Conservation (phyloP, 2,888 invertebrate genomes). For the Tribolium freemani region DNA sequence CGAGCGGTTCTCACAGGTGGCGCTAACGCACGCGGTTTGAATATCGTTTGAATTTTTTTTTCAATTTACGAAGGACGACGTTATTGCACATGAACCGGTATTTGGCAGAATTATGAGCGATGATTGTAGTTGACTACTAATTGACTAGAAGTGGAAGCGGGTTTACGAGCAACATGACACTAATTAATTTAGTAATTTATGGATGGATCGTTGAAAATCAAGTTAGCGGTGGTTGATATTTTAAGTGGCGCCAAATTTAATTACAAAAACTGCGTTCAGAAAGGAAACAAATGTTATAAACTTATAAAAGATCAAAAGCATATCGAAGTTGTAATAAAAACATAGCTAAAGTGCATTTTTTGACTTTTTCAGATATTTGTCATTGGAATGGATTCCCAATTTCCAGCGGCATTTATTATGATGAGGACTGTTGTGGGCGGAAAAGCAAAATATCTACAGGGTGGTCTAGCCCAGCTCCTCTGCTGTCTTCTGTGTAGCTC, state of each 20-base stretch:
- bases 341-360: too few species aligned
- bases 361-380: too few species aligned
- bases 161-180: background rate
- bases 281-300: too few species aligned
- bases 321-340: too few species aligned
- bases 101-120: background rate
- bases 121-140: background rate
- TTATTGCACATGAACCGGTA: background rate
- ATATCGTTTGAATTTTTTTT: too few species aligned
- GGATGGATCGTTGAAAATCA: background rate
- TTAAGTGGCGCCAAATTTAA: background rate
- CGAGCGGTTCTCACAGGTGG: slow-evolving; percentile 11
- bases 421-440: too few species aligned
- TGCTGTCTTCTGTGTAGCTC: too few species aligned
- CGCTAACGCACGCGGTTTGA: background rate
- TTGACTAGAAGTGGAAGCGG: background rate
- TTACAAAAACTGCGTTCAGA: background rate
- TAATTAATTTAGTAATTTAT: background rate
- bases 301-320: background rate
- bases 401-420: too few species aligned
- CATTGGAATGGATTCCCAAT: too few species aligned
- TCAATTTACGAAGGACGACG: too few species aligned
- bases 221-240: background rate
- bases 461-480: too few species aligned
- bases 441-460: too few species aligned